Evolutionary conservation across 2,888 invertebrate species (phyloP).

Genomic region (Melolontha melolontha): DNA sequence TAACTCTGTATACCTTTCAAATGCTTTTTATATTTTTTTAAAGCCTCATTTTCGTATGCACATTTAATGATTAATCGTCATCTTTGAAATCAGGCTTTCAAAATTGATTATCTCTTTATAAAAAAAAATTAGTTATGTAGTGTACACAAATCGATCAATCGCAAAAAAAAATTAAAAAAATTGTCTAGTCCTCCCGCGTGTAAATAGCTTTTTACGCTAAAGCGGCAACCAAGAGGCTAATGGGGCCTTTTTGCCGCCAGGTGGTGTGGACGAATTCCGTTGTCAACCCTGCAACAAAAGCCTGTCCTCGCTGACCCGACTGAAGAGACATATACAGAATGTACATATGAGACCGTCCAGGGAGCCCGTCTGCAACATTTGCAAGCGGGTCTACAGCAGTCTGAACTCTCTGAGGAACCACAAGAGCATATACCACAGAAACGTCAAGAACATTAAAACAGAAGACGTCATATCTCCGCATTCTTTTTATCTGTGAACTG

Average conservation of each 20-base stretch:
- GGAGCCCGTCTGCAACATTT: constrained; percentile 92
- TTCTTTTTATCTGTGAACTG: constrained; percentile 62
- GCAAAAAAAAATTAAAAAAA: background rate
- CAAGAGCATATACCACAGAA: constrained; percentile 93
- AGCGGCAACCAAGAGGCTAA: constrained; percentile 57
- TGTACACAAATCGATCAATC: constrained; percentile 6
- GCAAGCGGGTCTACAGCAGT: constrained; percentile 92
- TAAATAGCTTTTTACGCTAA: constrained; percentile 52
- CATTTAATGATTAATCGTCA: constrained; percentile 11
- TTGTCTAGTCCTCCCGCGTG: constrained; percentile 61
- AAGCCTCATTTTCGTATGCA: background rate
- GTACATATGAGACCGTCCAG: constrained; percentile 91
- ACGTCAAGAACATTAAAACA: constrained; percentile 79
- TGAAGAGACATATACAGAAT: constrained; percentile 93
- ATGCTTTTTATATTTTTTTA: too few species aligned
- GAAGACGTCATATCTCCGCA: constrained; percentile 64
- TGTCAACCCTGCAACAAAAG: constrained; percentile 94
- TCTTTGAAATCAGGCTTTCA: background rate
- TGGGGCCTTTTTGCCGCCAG: constrained; percentile 59
- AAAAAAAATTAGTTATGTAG: background rate
- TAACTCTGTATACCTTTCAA: too few species aligned
- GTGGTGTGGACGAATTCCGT: constrained; percentile 87
- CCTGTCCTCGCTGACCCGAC: constrained; percentile 86
- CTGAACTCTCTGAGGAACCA: constrained; percentile 91
- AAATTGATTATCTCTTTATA: background rate